These are phyloP conservation scores for Acanthopagrus latus DNA, from an alignment of 2,797 vertebrate genomes.

Conservation along the genomic window DNA sequence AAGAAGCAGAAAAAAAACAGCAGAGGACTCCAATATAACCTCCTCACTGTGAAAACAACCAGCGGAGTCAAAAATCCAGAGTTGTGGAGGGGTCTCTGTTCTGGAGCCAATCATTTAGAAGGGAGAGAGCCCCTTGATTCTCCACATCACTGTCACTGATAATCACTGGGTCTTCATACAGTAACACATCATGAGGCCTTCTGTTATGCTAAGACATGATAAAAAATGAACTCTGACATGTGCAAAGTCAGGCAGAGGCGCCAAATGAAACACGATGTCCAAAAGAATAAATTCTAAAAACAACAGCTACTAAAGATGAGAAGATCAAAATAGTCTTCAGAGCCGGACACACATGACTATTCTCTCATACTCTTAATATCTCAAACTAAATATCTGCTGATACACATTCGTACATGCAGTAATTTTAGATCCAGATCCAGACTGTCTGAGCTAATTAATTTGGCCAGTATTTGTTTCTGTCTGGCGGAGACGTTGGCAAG, in stretches of 20 bases:
- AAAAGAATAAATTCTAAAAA: slow-evolving; percentile 38
- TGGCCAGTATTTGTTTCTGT: slow-evolving; percentile 20
- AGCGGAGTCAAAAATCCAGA: slow-evolving; percentile 28
- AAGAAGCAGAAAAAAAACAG: slow-evolving; percentile 34
- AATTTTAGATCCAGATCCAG: slow-evolving; percentile 19
- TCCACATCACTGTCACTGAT: slow-evolving; percentile 39
- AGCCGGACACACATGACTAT: slow-evolving; percentile 34
- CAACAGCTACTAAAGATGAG: slow-evolving; percentile 19
- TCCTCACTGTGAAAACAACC: slow-evolving; percentile 59
- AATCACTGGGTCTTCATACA: slow-evolving; percentile 41
- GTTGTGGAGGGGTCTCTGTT: slow-evolving; percentile 25
- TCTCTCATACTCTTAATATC: slow-evolving; percentile 30
- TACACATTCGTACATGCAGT: slow-evolving; percentile 19
- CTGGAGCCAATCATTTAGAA: slow-evolving; percentile 40
- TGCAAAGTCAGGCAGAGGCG: slow-evolving; percentile 18
- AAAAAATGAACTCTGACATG: slow-evolving; percentile 47
- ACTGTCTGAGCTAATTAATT: slow-evolving; percentile 3
- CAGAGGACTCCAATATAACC: slow-evolving; percentile 20
- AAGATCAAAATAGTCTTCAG: slow-evolving; percentile 36
- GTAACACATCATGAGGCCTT: slow-evolving; percentile 40
- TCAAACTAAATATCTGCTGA: slow-evolving; percentile 37
- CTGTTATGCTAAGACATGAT: slow-evolving; percentile 40
- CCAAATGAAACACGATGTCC: slow-evolving; percentile 48
- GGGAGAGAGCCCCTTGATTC: slow-evolving; percentile 23
- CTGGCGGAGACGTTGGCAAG: slow-evolving; percentile 14